Evolutionary conservation across 2,797 vertebrate genomes (phyloP).

Genomic region (Epinephelus awoara): DNA sequence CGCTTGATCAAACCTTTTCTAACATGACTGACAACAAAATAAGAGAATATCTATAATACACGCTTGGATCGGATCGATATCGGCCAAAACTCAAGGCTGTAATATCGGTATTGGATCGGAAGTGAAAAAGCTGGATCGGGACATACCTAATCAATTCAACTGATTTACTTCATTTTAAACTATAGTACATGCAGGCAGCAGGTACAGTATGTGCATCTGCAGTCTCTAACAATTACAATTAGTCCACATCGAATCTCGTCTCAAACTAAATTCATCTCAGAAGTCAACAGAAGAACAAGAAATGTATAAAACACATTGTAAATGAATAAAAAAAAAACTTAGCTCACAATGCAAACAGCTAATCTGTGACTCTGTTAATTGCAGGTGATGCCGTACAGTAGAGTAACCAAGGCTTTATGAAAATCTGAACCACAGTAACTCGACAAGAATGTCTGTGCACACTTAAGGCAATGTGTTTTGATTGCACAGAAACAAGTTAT

Average conservation of each 20-base stretch:
- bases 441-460: not conserved
- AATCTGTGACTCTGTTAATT: not conserved
- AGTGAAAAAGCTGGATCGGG: too few relatives aligned
- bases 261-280: not conserved
- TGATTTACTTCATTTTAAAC: not conserved
- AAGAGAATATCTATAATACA: too few relatives aligned
- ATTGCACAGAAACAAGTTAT: not conserved
- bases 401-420: not conserved
- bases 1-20: too few relatives aligned
- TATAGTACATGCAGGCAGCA: not conserved
- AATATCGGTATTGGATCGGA: too few relatives aligned
- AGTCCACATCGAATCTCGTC: not conserved
- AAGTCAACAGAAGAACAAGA: not conserved
- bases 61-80: too few relatives aligned
- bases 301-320: not conserved
- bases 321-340: not conserved
- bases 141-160: too few relatives aligned
- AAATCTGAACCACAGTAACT: conserved; percentile 5
- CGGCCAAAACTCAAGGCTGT: too few relatives aligned
- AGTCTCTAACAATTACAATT: not conserved
- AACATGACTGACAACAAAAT: too few relatives aligned
- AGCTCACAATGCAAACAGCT: not conserved
- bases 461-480: conserved; percentile 3
- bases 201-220: not conserved
- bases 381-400: not conserved